Evolutionary conservation across 1,140 invertebrate genomes (phyloP), one percentile per base, ranked within the genome.

Genomic region (Thaumatotibia leucotreta): DNA sequence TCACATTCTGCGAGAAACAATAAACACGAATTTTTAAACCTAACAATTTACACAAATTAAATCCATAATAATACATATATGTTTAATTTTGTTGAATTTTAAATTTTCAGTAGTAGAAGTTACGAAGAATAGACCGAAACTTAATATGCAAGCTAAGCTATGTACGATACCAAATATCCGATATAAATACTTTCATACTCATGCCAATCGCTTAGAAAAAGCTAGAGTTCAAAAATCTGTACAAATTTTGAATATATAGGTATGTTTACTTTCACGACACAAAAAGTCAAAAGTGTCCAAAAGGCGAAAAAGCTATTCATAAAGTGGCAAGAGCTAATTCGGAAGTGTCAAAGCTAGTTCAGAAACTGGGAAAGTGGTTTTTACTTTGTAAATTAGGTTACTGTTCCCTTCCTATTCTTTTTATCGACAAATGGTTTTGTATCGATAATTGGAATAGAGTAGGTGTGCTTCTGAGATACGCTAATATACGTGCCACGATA

Each of bases 401-500:
- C 1, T 45, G 8, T 54, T 50, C 4, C 23, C n/a, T 27, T 58
- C 29, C 52, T 58, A 27, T 58, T 58, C 52, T 14, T 27, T 58
- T 58, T 58, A 58, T 27, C 50, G 50, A 24, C 10, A n/a, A 54
- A 24, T 54, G 5, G 11, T 58, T 5, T 11, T 14, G 14, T 10
- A 27, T 58, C 52, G 52, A 58, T 58, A 58, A 20, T 27, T 31
- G 52, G 24, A 58, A 58, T 58, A 14, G 52, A 58, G 23, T 31
- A 54, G 49, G 22, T 52, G 52, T 58, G 52, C 52, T 24, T 58
- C 52, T 58, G 52, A 6, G 11, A 58, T 58, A 58, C 52, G 52
- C 52, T 58, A 58, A 58, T 27, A 27, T 58, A 24, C 52, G 52
- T 31, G 52, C 52, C 33, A 66, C 66, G 65, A 66, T 63, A 65